phyloP scores from a whole-genome alignment of 2,797 vertebrate genomes.

The Mormyrops attenuatus region DNA sequence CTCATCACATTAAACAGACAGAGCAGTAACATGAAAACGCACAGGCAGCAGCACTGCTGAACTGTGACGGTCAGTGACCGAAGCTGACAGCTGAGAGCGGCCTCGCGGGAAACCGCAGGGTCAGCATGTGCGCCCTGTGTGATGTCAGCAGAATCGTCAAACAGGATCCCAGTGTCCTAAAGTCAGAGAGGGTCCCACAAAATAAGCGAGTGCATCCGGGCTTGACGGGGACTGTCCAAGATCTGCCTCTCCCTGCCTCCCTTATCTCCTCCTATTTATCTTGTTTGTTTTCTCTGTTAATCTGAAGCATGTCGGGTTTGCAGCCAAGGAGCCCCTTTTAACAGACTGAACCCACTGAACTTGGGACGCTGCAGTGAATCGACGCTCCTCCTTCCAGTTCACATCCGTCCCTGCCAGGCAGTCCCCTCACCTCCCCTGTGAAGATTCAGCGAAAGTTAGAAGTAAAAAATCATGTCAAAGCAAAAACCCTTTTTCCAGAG shows the following conservation, averaged over 20 bases:
- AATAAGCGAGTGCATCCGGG: neutral
- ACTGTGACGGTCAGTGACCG: neutral
- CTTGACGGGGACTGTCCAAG: neutral
- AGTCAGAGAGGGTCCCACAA: neutral
- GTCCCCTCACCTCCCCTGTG: neutral
- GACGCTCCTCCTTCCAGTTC: neutral
- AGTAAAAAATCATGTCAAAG: neutral
- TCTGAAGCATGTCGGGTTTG: neutral
- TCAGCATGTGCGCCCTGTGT: neutral
- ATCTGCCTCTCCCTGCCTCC: neutral
- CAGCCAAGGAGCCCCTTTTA: neutral
- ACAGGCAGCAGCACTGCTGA: neutral
- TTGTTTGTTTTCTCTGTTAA: constrained; percentile 2
- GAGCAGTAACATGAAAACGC: neutral
- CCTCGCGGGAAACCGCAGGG: neutral
- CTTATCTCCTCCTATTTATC: neutral
- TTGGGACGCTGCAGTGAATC: neutral
- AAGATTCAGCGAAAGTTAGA: neutral
- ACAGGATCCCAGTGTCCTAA: neutral
- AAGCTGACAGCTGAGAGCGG: neutral
- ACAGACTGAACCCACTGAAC: neutral
- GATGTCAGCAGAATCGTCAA: neutral
- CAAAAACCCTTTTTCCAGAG: neutral
- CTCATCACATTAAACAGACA: neutral
- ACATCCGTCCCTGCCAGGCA: neutral